Conservation (phyloP, 2,888 invertebrate genomes). For the Microctonus brassicae region DNA sequence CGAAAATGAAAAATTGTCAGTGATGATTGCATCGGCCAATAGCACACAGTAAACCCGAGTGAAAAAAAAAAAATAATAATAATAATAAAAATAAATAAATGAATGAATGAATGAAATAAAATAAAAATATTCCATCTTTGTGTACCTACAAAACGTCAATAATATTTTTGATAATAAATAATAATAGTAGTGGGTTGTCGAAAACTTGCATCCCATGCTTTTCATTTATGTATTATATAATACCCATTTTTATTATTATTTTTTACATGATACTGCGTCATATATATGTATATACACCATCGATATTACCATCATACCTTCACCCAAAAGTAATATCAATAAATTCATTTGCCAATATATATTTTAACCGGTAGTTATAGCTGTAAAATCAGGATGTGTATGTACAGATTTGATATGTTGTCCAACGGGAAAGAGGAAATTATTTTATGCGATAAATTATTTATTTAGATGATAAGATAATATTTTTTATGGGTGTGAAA, state of each 20-base stretch:
- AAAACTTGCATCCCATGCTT: constrained; percentile 39
- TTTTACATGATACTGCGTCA: too few species aligned
- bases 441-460: neutral
- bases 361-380: constrained; percentile 37
- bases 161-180: constrained; percentile 46
- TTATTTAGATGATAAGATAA: too few species aligned
- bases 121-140: constrained; percentile 9
- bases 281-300: neutral
- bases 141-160: constrained; percentile 40
- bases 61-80: too few species aligned
- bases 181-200: constrained; percentile 39
- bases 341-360: constrained; percentile 46
- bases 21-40: constrained; percentile 21
- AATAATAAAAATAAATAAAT: too few species aligned
- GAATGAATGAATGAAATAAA: too few species aligned
- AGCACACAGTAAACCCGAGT: neutral
- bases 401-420: neutral
- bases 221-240: constrained; percentile 16
- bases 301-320: neutral
- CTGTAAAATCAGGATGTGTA: constrained; percentile 7
- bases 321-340: constrained; percentile 36
- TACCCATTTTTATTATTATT: too few species aligned
- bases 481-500: too few species aligned
- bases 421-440: neutral
- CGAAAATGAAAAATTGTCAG: constrained; percentile 32